Evolutionary conservation across 1,140 invertebrate species (phyloP), one percentile per base, ranked within the genome.

Genomic region (Microplitis mediator): DNA sequence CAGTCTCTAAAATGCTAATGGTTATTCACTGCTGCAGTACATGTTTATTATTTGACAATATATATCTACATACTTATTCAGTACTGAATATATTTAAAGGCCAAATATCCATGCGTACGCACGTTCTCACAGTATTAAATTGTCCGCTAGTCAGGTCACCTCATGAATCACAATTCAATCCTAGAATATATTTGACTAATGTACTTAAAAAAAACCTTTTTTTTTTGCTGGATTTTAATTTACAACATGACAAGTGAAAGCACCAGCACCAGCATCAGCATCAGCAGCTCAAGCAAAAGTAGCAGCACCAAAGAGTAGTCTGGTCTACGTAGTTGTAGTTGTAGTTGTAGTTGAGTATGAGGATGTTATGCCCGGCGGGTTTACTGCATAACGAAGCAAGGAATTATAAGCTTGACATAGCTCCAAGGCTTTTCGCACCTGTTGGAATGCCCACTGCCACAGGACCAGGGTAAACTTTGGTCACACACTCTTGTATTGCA

Each of bases 341-440:
- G 23, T 23, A 23, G 23, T 11, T n/a, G n/a, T n/a, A n/a, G n/a
- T n/a, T n/a, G 39, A 45, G 5, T 45, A 5, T 50, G 62, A 31
- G 65, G 31, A 54, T 32, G 51, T 34, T 35, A 54, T 54, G 51
- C 65, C 65, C 31, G 8, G 34, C 45, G 65, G 65, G 31, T 52
- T 67, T 54, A 31, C 65, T 67, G 65, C 50, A 54, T 67, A 67
- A 52, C 51, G 50, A 52, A 23, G 34, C 35, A 45, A 31, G 39
- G 63, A 16, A 36, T 31, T 31, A 50, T 50, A 65, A 31, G 16
- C 63, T 50, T 39, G 32, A 62, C 51, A 60, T 50, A 35, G 50
- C 67, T 45, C 67, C 45, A 64, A 61, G 67, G 83, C 80, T 77
- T 83, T 80, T 84, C 81, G 81, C 84, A 85, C 84, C 83, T 85